Evolutionary conservation across 2,113 vertebrate species (phyloP).

Genomic region (Myrmecophaga tridactyla): DNA sequence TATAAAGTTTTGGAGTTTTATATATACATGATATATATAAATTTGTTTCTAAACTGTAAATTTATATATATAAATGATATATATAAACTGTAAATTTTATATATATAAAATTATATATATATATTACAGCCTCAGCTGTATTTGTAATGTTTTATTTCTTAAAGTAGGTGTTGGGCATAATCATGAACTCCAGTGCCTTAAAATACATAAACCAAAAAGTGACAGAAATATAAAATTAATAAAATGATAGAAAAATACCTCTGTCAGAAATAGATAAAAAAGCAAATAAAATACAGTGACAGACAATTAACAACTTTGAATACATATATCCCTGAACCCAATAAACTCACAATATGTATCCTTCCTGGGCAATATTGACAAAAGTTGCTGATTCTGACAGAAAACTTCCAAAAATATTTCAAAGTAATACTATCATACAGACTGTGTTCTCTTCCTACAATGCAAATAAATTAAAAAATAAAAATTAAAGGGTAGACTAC

Average conservation of each 20-base stretch:
- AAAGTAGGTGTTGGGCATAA: background rate
- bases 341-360: background rate
- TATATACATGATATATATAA: background rate
- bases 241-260: background rate
- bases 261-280: background rate
- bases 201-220: background rate
- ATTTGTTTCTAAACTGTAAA: no score
- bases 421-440: background rate
- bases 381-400: background rate
- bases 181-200: background rate
- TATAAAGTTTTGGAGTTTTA: background rate
- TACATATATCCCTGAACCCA: background rate
- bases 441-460: background rate
- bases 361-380: background rate
- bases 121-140: background rate
- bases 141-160: conserved; percentile 6
- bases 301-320: background rate
- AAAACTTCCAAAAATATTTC: background rate
- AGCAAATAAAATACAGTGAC: conserved; percentile 4
- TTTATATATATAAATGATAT: no score
- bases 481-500: background rate
- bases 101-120: no score
- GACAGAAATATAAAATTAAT: background rate
- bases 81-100: no score
- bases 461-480: background rate